phyloP scores from a whole-genome alignment of 2,113 vertebrate genomes.

The Pelecanus crispus region DNA sequence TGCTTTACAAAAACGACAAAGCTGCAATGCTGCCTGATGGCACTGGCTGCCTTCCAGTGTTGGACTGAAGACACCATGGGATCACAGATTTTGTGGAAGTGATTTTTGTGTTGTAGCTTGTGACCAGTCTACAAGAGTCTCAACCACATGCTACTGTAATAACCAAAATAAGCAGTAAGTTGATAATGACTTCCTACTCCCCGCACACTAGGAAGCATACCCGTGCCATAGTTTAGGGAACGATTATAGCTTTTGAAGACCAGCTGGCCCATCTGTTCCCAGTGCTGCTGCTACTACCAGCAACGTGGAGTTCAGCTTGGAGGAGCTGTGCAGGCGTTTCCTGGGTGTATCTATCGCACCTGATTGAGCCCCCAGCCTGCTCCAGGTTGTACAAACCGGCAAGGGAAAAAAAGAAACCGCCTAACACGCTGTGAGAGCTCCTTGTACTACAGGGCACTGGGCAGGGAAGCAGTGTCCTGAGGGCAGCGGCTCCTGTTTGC shows the following conservation, averaged over 20 bases:
- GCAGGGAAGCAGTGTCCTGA: neutral
- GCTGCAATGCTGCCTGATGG: neutral
- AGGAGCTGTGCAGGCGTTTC: neutral
- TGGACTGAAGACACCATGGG: neutral
- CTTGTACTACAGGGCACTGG: neutral
- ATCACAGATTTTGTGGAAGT: neutral
- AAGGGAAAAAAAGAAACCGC: neutral
- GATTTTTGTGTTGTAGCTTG: neutral
- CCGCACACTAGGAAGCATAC: neutral
- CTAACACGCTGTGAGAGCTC: neutral
- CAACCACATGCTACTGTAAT: neutral
- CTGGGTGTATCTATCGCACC: rapidly evolving
- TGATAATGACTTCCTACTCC: neutral
- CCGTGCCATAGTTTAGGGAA: neutral
- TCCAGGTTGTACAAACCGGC: neutral
- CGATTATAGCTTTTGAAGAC: neutral
- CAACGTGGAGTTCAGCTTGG: neutral
- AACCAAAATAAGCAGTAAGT: neutral
- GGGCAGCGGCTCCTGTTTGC: neutral
- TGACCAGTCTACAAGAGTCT: neutral
- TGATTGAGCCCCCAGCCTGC: neutral
- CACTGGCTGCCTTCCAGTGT: neutral
- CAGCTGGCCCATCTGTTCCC: neutral
- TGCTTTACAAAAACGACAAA: neutral
- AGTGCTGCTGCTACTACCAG: neutral